Evolutionary conservation across 1,140 invertebrate species (phyloP), one percentile per base, ranked within the genome.

Genomic region (Portunus trituberculatus): DNA sequence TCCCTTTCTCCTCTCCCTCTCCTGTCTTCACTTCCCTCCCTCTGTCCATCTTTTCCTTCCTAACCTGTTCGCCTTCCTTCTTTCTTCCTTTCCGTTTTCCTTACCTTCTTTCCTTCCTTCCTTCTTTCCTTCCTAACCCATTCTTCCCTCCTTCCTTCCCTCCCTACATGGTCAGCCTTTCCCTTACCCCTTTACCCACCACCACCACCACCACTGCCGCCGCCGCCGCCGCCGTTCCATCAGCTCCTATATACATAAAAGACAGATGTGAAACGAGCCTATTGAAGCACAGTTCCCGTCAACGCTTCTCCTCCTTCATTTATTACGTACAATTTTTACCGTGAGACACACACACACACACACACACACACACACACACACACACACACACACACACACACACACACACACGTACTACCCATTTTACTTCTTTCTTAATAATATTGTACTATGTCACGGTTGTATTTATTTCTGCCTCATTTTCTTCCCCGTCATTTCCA

Each of bases 301-400:
- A 59, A 14, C 52, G 52, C 52, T 14, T 59, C 52, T 0, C 52
- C 52, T 39, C 39, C 39, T 39, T 2, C 39, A 39, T 6, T 39
- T 6, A 39, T 39, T 39, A 39, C 39, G 6, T 6, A 39, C 39
- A 1, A 39, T 39, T 39, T 39, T 39, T 39, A 39, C 39, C 39
- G 39, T 39, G 39, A 59, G 3, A 10, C 8, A 59, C 52, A 10
- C 8, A 59, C 52, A 59, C 83, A 84, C 83, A 84, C 83, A 84
- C 83, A 84, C 83, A 84, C 83, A 84, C 83, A 84, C 83, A 28
- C 52, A 59, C 52, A 10, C 52, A 59, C 52, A 59, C 48, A 52
- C 48, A 52, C 48, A 14, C 48, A 52, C 48, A 52, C 48, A 52
- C 48, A 52, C 48, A 52, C 48, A 52, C 14, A 14, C 48, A 52